These are phyloP conservation scores for Andrena bucephala DNA, from an alignment of 2,888 invertebrate genomes.

Conservation along the genomic window DNA sequence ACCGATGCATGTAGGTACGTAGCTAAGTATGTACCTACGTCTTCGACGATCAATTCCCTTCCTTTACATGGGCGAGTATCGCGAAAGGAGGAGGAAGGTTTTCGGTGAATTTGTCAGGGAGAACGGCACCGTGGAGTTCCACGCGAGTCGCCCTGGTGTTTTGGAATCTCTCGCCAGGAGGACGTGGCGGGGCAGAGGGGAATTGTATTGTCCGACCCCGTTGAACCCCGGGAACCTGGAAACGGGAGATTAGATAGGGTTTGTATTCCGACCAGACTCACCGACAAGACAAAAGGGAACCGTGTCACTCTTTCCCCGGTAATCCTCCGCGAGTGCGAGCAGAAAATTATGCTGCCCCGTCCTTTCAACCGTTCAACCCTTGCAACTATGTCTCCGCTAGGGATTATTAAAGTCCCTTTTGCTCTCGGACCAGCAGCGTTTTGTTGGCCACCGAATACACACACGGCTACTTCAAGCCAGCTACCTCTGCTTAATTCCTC, in stretches of 20 bases:
- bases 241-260: conserved; percentile 22
- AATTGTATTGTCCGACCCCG: conserved; percentile 21
- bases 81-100: too few species aligned
- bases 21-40: too few species aligned
- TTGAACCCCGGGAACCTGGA: background rate
- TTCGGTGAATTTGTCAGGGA: too few species aligned
- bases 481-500: too few species aligned
- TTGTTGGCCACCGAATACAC: background rate
- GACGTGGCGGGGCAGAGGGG: background rate
- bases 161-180: background rate
- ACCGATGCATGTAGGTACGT: too few species aligned
- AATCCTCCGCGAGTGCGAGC: conserved; percentile 18
- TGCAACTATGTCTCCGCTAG: background rate
- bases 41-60: too few species aligned
- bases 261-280: conserved; percentile 14
- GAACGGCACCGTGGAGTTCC: too few species aligned
- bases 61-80: too few species aligned
- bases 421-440: background rate
- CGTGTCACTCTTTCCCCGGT: conserved; percentile 30
- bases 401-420: conserved; percentile 16
- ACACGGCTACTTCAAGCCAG: too few species aligned
- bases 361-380: conserved; percentile 3
- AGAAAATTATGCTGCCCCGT: conserved; percentile 22
- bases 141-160: background rate
- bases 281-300: conserved; percentile 16